These are phyloP conservation scores for Rhingia campestris DNA, from an alignment of 2,888 invertebrate species.

Conservation along the genomic window DNA sequence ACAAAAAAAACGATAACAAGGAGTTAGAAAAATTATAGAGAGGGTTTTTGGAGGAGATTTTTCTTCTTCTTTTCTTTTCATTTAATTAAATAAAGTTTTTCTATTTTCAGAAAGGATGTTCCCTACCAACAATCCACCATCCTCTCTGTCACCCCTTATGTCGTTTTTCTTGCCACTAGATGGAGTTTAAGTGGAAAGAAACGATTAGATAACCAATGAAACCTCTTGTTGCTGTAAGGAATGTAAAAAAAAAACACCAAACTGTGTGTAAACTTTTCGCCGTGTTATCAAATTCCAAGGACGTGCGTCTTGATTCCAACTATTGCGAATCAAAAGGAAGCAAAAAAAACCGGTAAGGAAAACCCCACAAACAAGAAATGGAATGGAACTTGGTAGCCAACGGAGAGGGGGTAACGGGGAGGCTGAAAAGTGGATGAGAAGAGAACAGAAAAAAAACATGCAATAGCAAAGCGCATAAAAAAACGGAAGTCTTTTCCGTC, in stretches of 20 bases:
- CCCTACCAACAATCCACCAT: conserved; percentile 20
- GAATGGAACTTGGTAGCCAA: conserved; percentile 47
- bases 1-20: conserved; percentile 3
- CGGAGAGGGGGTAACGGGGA: background rate
- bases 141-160: conserved; percentile 7
- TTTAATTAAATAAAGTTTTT: conserved; percentile 70
- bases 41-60: conserved; percentile 58
- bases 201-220: conserved; percentile 65
- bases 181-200: conserved; percentile 32
- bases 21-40: conserved; percentile 14
- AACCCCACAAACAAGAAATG: conserved; percentile 45
- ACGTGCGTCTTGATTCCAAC: conserved; percentile 62
- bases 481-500: conserved; percentile 69
- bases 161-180: background rate
- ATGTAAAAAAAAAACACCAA: conserved; percentile 40
- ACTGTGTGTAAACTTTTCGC: conserved; percentile 66
- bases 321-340: conserved; percentile 17
- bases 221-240: conserved; percentile 53
- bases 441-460: background rate
- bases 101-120: conserved; percentile 40
- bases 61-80: conserved; percentile 49
- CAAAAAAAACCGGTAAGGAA: conserved; percentile 24
- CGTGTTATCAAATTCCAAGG: conserved; percentile 72
- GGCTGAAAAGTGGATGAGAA: conserved; percentile 29
- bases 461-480: background rate